Base-by-base conservation (phyloP, 2,113 vertebrate species). In the Trogon melanurus region DNA sequence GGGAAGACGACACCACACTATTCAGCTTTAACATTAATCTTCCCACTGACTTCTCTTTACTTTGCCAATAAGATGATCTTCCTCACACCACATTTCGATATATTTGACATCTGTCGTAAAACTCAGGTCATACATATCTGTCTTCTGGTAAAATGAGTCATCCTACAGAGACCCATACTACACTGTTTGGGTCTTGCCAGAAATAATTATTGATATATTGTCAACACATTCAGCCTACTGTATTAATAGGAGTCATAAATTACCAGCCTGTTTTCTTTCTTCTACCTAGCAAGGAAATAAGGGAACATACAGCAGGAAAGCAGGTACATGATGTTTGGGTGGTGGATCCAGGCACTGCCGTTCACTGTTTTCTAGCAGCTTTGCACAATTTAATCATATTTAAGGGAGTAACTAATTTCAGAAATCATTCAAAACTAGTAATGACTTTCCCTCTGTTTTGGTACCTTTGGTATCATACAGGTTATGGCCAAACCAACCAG, bases 61-160 rank as follows among this genome's bases (percentile, higher is more conserved):
- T 97, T 97, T 97, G 97, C 95, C 98, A 98, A 97, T 98, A 98
- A 97, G 96, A 96, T 91, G 92, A 97, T 98, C 97, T 97, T 96
- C 95, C 96, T 97, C 97, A 96, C 95, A 96, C 96, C 95, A 97
- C 94, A 79, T 96, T 97, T 98, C 96, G 36, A 96, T 97, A 93
- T 97, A 97, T 97, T 97, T 98, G 98, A 98, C 97, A 97, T 96
- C 97, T 98, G 97, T 98, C 98, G 96, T 97, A 97, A 98, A 98
- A 91, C 92, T 97, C 88, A 66, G 96, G 96, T 96, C 97, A 96
- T 94, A 93, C 94, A 72, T 96, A 96, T 97, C 97, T 97, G 97
- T 98, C 97, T 98, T 97, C 95, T 94, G 97, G 93, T 97, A 97
- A 97, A 97, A 98, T 96, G 94, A 98, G 96, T 97, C 97, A 96